phyloP scores from a whole-genome alignment of 2,888 invertebrate genomes.

The Leptinotarsa peninsularis region DNA sequence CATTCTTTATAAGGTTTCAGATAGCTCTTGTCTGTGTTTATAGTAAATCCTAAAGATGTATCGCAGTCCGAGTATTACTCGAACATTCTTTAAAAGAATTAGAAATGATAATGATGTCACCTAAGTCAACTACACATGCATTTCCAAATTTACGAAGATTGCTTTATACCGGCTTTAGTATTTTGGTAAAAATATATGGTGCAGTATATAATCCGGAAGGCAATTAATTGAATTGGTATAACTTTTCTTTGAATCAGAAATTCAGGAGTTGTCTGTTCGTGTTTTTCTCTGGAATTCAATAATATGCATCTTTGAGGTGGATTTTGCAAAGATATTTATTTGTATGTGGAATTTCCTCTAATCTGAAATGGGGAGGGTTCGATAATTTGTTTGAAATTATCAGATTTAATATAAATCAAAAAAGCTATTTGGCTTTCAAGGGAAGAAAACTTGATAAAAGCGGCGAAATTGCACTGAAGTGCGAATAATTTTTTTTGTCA shows the following conservation, averaged over 20 bases:
- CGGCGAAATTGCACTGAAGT: no score
- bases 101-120: neutral
- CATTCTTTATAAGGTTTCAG: neutral
- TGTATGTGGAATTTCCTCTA: no score
- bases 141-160: neutral
- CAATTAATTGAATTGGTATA: neutral
- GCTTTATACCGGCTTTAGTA: neutral
- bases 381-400: no score
- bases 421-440: no score
- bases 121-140: neutral
- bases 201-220: neutral
- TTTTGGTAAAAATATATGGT: neutral
- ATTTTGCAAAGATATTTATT: neutral
- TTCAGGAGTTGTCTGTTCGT: neutral
- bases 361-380: no score
- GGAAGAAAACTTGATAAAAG: no score
- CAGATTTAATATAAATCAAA: no score
- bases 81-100: neutral
- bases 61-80: no score
- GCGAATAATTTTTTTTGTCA: no score
- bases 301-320: neutral
- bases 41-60: no score
- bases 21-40: no score
- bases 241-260: neutral
- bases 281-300: neutral